Conservation (phyloP, 2,888 invertebrate genomes). For the Keiferia lycopersicella region DNA sequence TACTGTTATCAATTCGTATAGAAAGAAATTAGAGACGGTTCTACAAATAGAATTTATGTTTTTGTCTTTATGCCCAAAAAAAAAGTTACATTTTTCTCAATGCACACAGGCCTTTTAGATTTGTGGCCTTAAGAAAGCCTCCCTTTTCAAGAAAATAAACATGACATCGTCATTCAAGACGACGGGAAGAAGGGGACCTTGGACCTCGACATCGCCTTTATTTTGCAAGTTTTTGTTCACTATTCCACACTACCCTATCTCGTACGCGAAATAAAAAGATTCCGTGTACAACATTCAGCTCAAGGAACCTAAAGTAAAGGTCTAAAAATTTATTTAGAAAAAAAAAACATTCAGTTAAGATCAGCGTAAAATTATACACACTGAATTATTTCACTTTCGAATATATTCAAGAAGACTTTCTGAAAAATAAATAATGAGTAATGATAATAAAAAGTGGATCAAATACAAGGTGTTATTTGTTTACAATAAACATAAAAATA, state of each 20-base stretch:
- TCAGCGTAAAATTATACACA: too few relatives aligned
- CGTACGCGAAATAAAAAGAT: constrained; percentile 33
- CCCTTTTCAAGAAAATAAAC: constrained; percentile 75
- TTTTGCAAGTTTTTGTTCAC: constrained; percentile 67
- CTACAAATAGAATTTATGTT: not conserved
- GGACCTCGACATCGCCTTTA: constrained; percentile 66
- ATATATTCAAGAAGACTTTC: too few relatives aligned
- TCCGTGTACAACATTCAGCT: not conserved
- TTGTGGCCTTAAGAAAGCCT: constrained; percentile 53
- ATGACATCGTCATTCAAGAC: constrained; percentile 69
- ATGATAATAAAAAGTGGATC: too few relatives aligned
- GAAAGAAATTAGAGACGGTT: too few relatives aligned
- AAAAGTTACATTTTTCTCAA: constrained; percentile 56
- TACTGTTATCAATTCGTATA: too few relatives aligned
- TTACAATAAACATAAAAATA: too few relatives aligned
- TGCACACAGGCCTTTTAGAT: constrained; percentile 39
- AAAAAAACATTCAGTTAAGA: too few relatives aligned
- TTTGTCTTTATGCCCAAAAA: constrained; percentile 38
- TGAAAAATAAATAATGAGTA: too few relatives aligned
- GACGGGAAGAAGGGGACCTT: constrained; percentile 39
- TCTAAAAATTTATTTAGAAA: too few relatives aligned
- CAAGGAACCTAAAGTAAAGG: not conserved
- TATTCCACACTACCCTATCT: constrained; percentile 45
- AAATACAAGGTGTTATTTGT: too few relatives aligned
- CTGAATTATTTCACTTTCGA: too few relatives aligned